Base-by-base conservation (phyloP, 92 coral and sea anemone genomes). In the Bergia puertoricense region DNA sequence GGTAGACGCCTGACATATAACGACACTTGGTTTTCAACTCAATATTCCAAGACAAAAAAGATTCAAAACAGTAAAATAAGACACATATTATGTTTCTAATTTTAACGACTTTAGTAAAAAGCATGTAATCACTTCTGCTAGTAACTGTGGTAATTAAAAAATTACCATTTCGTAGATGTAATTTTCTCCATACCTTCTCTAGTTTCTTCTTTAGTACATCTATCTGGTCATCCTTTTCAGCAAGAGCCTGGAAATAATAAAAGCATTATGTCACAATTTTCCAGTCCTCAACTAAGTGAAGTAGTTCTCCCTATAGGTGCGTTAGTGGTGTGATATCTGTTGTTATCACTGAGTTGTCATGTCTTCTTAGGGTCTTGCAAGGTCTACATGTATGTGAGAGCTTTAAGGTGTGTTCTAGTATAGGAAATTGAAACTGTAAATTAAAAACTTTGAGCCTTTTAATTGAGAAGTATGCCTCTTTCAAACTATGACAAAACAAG, bases 151-250 rank as follows among this genome's bases (percentile, higher is more conserved):
- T 68, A 22, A 72, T 8, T 42, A 36, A 30, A 2, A 72, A 72
- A 39, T 72, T 6, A 72, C 14, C 43, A 43, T 10, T 22, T 18
- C 11, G 54, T 54, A 69, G 4, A 39, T 79, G 48, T n/a, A 83
- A 30, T 46, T 46, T 30, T 16, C n/a, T 36, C 42, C 88, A 3
- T 59, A 97, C 99, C 93, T 95, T 93, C 88, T 97, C 96, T 22
- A 97, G 89, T 79, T 97, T 95, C 90, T 91, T 86, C 77, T 92
- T 91, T 78, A 97, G 92, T 80, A 85, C 89, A 48, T 97, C 96
- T 59, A 97, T 96, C 59, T 97, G 92, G 18, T 95, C 95, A 86
- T 92, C 96, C 89, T 95, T 97, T 72, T 97, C 98, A 22, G 72
- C 90, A 88, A 97, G 86, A 9, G 89, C 98, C 96, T 95, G 88